These are phyloP conservation scores for Echiichthys vipera DNA, from an alignment of 2,797 vertebrate genomes.

Conservation along the genomic window DNA sequence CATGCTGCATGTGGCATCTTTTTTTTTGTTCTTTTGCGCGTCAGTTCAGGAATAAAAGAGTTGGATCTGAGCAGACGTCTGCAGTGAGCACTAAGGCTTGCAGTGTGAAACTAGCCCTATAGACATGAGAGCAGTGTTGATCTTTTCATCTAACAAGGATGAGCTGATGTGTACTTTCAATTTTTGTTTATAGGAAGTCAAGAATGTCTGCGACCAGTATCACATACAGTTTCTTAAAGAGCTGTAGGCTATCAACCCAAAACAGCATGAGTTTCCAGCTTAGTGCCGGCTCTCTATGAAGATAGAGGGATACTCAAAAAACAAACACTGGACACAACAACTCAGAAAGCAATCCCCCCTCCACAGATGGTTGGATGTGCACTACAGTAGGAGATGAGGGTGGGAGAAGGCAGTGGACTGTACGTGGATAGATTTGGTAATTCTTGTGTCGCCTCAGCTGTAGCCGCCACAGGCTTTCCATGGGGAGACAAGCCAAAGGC, in stretches of 20 bases:
- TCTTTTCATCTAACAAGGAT: background rate
- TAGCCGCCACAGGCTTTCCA: constrained; percentile 46
- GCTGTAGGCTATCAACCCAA: background rate
- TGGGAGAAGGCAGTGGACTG: constrained; percentile 49
- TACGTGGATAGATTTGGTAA: constrained; percentile 53
- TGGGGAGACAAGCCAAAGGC: constrained; percentile 61
- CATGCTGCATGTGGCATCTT: no score
- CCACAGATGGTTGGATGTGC: constrained; percentile 33
- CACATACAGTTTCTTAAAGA: background rate
- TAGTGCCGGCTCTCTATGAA: background rate
- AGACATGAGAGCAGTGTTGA: background rate
- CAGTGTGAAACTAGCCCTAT: no score
- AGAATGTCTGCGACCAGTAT: background rate
- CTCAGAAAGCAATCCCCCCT: constrained; percentile 21
- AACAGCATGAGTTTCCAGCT: constrained; percentile 3
- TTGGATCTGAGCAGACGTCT: no score
- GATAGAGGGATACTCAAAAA: background rate
- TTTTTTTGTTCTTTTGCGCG: no score
- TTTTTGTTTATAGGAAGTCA: background rate
- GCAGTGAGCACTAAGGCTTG: no score
- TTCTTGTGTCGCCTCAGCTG: constrained; percentile 52
- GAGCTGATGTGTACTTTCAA: background rate
- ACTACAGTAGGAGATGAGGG: constrained; percentile 16
- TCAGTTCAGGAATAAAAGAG: no score
- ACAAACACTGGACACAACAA: background rate